Evolutionary conservation across 2,113 vertebrate genomes (phyloP).

Genomic region (Dipodomys merriami): DNA sequence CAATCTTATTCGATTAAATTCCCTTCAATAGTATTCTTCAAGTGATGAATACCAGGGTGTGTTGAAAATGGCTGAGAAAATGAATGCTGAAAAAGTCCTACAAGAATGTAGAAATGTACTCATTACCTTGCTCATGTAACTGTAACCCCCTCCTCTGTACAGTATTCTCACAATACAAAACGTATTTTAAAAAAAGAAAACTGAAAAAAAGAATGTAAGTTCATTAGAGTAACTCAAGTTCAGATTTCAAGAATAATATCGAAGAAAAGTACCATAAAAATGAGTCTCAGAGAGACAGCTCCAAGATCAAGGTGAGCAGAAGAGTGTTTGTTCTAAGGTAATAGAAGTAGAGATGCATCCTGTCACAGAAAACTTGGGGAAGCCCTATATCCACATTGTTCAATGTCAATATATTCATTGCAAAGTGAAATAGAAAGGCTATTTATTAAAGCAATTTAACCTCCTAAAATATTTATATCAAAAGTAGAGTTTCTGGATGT

Average conservation of each 20-base stretch:
- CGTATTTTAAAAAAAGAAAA: too few species aligned
- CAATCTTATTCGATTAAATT: constrained; percentile 61
- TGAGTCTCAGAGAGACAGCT: neutral
- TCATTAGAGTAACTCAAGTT: constrained; percentile 53
- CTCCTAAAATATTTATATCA: neutral
- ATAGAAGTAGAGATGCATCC: neutral
- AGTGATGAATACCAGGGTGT: constrained; percentile 39
- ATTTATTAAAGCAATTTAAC: constrained; percentile 33
- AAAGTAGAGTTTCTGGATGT: neutral
- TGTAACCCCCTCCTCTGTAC: too few species aligned
- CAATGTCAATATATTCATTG: neutral
- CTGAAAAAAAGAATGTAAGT: neutral
- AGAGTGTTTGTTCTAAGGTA: neutral
- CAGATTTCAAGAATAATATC: constrained; percentile 46
- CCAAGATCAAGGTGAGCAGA: neutral
- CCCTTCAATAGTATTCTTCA: constrained; percentile 49
- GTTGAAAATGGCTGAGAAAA: constrained; percentile 58
- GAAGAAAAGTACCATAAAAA: constrained; percentile 7
- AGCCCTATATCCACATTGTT: neutral
- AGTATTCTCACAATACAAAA: too few species aligned
- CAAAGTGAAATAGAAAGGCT: neutral
- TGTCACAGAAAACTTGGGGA: neutral
- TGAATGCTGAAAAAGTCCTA: constrained; percentile 33
- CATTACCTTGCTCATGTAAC: too few species aligned
- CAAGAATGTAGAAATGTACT: neutral